Base-by-base conservation (phyloP, 2,888 invertebrate species). In the Drosophila nr. medialis region DNA sequence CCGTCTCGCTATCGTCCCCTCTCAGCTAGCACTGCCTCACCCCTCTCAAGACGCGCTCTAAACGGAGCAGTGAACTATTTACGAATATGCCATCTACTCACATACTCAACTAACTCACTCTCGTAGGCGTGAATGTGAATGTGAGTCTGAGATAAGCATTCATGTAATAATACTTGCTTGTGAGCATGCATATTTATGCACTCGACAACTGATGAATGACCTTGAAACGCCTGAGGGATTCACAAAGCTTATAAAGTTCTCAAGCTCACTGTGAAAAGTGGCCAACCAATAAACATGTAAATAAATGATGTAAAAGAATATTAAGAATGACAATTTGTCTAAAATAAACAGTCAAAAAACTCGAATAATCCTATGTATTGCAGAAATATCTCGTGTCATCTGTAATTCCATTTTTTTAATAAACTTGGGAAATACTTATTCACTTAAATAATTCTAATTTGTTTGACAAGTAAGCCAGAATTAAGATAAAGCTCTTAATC, bases 21-120 rank as follows among this genome's bases (percentile, higher is more conserved):
- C 77, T 64, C 69, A 50, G 67, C 64, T 38, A 61, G 64, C 61
- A 42, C 13, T 15, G 36, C 66, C 62, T 53, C 29, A 24, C 38
- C 18, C 58, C 55, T n/a, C 55, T 29, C 70, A 74, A 76, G 88
- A 63, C 85, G 61, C 55, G 73, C 79, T 78, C 79, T 66, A 87
- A 75, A 66, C 88, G 73, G 85, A 82, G 90, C 85, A 85, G 79
- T 85, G 85, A 85, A 85, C 85, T 85, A 87, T 89, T 87, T 89
- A 81, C 85, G 87, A 89, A 88, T 83, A 76, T 71, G 70, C 64
- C 73, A 68, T 40, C 58, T 75, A 72, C 45, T 2, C 38, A 11
- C 51, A n/a, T 29, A 45, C 21, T 21, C 21, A 49, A 50, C 54
- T 40, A 48, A 51, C 40, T 40, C 55, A 27, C 18, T 27, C 63